A percentile compares a stretch with the other conserved stretches of the same genome.
Evolutionary conservation across 1,140 invertebrate species (phyloP).

Genomic region (Caenorhabditis elegans): WBcel235 BX284605.5:270001-270500

Average conservation of each 20-base stretch:
- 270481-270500: background rate
- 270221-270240: constrained; percentile 57
- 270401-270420: constrained; percentile 56
- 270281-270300: background rate
- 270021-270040: too few species aligned
- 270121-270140: constrained; percentile 61
- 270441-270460: constrained; percentile 54
- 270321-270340: constrained; percentile 43
- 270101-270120: constrained; percentile 56
- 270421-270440: constrained; percentile 49
- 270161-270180: constrained; percentile 56
- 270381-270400: constrained; percentile 50
- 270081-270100: constrained; percentile 58
- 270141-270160: constrained; percentile 48
- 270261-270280: background rate
- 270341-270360: constrained; percentile 56
- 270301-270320: background rate
- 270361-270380: constrained; percentile 29
- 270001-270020: too few species aligned
- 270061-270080: background rate
- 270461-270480: constrained; percentile 53
- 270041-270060: too few species aligned
- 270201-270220: constrained; percentile 58
- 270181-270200: constrained; percentile 63
- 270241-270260: constrained; percentile 57